Conservation (phyloP, 1,140 invertebrate genomes). For the Cotesia chilonis region DNA sequence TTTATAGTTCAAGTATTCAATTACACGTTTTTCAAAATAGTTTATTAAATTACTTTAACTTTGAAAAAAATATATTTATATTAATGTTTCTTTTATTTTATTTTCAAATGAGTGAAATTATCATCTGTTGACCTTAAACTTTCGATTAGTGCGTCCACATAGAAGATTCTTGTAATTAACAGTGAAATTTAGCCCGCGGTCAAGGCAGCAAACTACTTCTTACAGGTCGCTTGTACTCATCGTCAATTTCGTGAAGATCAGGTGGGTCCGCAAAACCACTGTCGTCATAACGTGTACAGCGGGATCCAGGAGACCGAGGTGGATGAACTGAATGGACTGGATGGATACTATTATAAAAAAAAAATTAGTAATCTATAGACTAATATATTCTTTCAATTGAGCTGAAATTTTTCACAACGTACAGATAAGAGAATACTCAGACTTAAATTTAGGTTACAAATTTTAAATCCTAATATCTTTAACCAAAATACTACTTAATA, state of each 20-base stretch:
- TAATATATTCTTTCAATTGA: slow-evolving; percentile 7
- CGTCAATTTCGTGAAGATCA: slow-evolving; percentile 59
- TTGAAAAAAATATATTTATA: too few relatives aligned
- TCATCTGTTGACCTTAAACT: too few relatives aligned
- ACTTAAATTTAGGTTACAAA: too few relatives aligned
- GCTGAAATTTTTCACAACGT: too few relatives aligned
- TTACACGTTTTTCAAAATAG: too few relatives aligned
- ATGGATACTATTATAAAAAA: slow-evolving; percentile 48
- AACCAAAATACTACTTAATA: too few relatives aligned
- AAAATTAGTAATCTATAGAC: background rate
- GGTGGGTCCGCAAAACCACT: slow-evolving; percentile 55
- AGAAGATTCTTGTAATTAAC: slow-evolving; percentile 31
- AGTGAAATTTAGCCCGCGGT: slow-evolving; percentile 49
- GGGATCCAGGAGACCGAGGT: slow-evolving; percentile 58
- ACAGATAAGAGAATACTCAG: too few relatives aligned
- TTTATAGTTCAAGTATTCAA: too few relatives aligned
- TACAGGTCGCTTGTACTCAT: slow-evolving; percentile 57
- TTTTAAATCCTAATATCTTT: too few relatives aligned
- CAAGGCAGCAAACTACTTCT: slow-evolving; percentile 59
- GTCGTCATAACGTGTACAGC: slow-evolving; percentile 61
- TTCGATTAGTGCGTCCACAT: background rate
- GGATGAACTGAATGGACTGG: slow-evolving; percentile 53
- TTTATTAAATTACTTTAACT: too few relatives aligned
- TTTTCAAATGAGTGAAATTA: too few relatives aligned
- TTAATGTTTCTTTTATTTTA: too few relatives aligned